Evolutionary conservation across 1,140 invertebrate species (phyloP).

Genomic region (Paraescarpia echinospica): DNA sequence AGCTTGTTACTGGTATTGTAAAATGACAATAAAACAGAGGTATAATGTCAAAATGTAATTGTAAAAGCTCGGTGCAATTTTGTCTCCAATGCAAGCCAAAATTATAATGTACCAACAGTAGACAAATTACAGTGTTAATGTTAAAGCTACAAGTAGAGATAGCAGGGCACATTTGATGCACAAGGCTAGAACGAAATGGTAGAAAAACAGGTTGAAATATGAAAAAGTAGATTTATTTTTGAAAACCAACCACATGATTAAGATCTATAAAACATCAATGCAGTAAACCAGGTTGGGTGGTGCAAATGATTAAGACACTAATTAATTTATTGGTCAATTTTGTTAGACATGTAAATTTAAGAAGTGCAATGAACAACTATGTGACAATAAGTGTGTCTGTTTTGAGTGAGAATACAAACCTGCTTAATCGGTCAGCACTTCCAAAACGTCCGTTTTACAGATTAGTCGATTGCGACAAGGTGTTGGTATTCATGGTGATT

Average conservation of each 20-base stretch:
- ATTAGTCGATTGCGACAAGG: neutral
- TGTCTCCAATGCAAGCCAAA: neutral
- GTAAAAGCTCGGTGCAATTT: too few species aligned
- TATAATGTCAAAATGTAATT: neutral
- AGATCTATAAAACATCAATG: neutral
- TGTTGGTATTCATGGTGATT: neutral
- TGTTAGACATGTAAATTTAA: neutral
- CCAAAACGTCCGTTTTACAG: neutral
- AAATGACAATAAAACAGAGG: neutral
- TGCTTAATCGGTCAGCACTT: neutral
- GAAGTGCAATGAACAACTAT: neutral
- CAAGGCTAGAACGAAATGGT: neutral
- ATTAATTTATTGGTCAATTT: neutral
- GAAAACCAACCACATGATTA: neutral
- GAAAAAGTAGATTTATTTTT: neutral
- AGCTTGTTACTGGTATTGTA: neutral
- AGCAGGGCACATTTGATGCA: neutral
- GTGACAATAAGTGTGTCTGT: neutral
- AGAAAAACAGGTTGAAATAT: neutral
- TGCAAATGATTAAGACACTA: neutral
- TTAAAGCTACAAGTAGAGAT: neutral
- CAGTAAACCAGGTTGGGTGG: neutral
- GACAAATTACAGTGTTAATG: neutral
- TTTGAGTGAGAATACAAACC: neutral
- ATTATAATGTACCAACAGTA: neutral